A percentile compares a stretch with the other conserved stretches of the same genome.
Conservation (phyloP, 2,888 invertebrate species). For the Teinopalpus imperialis region DNA sequence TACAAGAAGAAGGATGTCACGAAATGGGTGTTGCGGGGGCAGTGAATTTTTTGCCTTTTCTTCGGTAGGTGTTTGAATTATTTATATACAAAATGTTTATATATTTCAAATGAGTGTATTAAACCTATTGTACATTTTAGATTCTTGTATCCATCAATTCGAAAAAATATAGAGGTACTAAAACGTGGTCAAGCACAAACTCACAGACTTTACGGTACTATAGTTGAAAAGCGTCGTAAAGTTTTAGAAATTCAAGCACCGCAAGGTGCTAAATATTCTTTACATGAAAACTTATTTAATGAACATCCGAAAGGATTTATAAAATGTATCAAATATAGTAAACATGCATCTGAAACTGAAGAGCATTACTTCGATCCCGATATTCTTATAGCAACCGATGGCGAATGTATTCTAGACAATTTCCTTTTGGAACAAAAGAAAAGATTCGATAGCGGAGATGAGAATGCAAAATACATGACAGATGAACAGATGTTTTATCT, state of each 20-base stretch:
- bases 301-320: slow-evolving; percentile 67
- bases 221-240: slow-evolving; percentile 82
- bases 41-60: slow-evolving; percentile 91
- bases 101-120: not conserved
- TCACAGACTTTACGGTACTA: slow-evolving; percentile 86
- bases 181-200: slow-evolving; percentile 87
- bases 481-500: slow-evolving; percentile 87
- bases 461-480: slow-evolving; percentile 77
- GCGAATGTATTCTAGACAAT: slow-evolving; percentile 83
- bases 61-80: slow-evolving; percentile 78
- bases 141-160: slow-evolving; percentile 83
- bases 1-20: slow-evolving; percentile 92
- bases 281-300: slow-evolving; percentile 51
- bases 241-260: slow-evolving; percentile 52
- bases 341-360: slow-evolving; percentile 49
- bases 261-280: slow-evolving; percentile 50
- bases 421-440: slow-evolving; percentile 84
- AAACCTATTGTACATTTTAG: slow-evolving; percentile 59
- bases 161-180: slow-evolving; percentile 84
- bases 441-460: slow-evolving; percentile 61
- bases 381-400: slow-evolving; percentile 60
- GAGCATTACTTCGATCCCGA: slow-evolving; percentile 70
- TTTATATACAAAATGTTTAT: not conserved
- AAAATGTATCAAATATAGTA: slow-evolving; percentile 70
- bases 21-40: slow-evolving; percentile 91